phyloP scores from a whole-genome alignment of 1,140 invertebrate species.

The Drosophila malerkotliana region DNA sequence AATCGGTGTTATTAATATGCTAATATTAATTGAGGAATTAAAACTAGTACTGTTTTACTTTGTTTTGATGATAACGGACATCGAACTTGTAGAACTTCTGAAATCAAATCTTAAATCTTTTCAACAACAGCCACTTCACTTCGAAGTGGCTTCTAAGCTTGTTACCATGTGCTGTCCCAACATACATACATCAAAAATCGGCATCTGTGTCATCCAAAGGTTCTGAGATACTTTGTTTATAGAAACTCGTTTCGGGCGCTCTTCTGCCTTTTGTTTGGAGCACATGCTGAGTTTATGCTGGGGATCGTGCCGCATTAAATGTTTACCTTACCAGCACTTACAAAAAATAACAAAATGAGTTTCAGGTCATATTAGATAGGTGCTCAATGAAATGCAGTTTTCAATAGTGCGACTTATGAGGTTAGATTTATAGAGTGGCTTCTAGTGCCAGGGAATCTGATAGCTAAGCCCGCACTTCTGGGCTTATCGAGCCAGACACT shows the following conservation, averaged over 20 bases:
- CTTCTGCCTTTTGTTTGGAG: slow-evolving; percentile 11
- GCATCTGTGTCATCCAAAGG: slow-evolving; percentile 15
- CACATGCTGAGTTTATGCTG: slow-evolving; percentile 20
- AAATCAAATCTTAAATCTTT: not conserved
- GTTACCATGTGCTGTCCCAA: slow-evolving; percentile 28
- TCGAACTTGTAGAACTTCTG: not conserved
- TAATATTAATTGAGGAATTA: not conserved
- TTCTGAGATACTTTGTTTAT: slow-evolving; percentile 32
- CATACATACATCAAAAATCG: slow-evolving; percentile 31
- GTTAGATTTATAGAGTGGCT: slow-evolving; percentile 15
- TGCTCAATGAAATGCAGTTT: slow-evolving; percentile 6
- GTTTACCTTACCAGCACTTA: slow-evolving; percentile 9
- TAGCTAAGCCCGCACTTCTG: slow-evolving; percentile 30
- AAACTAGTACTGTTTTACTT: not conserved
- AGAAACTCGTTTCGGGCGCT: slow-evolving; percentile 44
- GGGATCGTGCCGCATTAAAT: slow-evolving; percentile 17
- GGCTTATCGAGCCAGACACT: slow-evolving; percentile 14
- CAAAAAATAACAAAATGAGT: not conserved
- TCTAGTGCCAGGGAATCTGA: slow-evolving; percentile 22
- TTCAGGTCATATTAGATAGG: not conserved
- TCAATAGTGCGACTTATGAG: not conserved
- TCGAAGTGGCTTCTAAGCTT: not conserved
- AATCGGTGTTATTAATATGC: not conserved
- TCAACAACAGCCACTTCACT: not conserved
- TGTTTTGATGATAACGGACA: not conserved